phyloP scores from a whole-genome alignment of 2,113 vertebrate genomes.

The Bucco capensis region DNA sequence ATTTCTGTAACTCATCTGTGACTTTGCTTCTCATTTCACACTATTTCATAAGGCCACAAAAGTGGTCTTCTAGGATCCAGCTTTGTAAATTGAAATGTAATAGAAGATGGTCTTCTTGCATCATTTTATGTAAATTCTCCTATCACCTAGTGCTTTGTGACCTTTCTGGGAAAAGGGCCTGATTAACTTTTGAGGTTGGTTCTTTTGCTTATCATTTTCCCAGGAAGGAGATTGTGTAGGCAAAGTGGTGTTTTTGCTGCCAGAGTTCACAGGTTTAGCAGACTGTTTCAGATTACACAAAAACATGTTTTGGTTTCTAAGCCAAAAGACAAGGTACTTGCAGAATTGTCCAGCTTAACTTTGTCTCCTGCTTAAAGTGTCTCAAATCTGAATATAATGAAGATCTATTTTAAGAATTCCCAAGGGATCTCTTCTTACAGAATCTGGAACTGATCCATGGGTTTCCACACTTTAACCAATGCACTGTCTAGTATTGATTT shows the following conservation, averaged over 20 bases:
- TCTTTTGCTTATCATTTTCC: background rate
- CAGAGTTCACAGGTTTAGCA: background rate
- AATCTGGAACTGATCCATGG: slow-evolving; percentile 36
- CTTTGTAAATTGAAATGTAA: background rate
- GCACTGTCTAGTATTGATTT: slow-evolving; percentile 30
- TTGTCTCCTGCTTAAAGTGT: background rate
- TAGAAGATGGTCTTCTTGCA: background rate
- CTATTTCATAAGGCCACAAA: background rate
- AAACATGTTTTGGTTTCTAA: background rate
- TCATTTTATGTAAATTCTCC: background rate
- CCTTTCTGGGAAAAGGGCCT: background rate
- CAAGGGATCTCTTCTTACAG: slow-evolving; percentile 18
- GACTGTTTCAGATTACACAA: background rate
- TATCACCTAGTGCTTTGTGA: background rate
- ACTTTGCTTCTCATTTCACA: background rate
- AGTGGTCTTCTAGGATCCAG: background rate
- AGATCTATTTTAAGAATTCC: slow-evolving; percentile 43
- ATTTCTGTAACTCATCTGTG: background rate
- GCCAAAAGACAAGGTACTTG: background rate
- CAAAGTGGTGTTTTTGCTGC: background rate
- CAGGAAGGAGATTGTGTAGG: background rate
- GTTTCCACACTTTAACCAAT: slow-evolving; percentile 40
- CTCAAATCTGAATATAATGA: slow-evolving; percentile 31
- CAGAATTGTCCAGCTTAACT: background rate
- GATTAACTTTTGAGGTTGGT: background rate